Percentiles rank a stretch among this genome's conserved stretches.
phyloP scores from a whole-genome alignment of 2,797 vertebrate species.

The Nothura maculosa region DNA sequence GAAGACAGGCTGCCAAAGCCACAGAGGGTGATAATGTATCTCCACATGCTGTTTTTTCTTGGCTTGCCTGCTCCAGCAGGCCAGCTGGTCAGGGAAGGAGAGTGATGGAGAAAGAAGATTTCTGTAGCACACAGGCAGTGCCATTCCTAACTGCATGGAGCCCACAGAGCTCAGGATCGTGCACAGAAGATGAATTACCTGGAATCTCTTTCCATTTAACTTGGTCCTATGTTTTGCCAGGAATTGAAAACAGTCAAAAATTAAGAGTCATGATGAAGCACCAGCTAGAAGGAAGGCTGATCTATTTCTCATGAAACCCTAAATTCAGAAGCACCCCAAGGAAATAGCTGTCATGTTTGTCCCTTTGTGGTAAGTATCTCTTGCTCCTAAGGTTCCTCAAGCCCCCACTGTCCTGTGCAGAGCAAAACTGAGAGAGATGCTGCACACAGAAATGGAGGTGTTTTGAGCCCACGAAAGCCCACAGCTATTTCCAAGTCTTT shows the following conservation, averaged over 20 bases:
- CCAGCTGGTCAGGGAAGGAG: not conserved
- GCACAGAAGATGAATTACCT: not conserved
- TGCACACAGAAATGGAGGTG: not conserved
- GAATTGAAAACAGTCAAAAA: not conserved
- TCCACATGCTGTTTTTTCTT: not conserved
- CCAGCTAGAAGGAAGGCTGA: not conserved
- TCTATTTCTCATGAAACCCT: not conserved
- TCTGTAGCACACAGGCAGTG: not conserved
- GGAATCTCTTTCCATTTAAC: not conserved
- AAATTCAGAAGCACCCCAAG: not conserved
- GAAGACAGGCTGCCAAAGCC: not conserved
- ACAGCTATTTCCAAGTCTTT: not conserved
- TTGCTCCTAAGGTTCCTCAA: accelerated
- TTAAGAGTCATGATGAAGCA: not conserved
- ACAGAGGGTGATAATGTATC: not conserved
- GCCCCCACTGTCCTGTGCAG: not conserved
- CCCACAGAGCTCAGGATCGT: not conserved
- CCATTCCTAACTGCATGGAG: not conserved
- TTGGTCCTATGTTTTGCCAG: not conserved
- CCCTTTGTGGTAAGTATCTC: not conserved
- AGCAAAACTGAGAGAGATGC: not conserved
- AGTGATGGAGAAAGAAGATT: not conserved
- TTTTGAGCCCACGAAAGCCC: not conserved
- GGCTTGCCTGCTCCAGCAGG: not conserved
- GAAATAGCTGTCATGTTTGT: not conserved